Conservation (phyloP, 2,888 invertebrate species). For the Plagodis dolabraria region DNA sequence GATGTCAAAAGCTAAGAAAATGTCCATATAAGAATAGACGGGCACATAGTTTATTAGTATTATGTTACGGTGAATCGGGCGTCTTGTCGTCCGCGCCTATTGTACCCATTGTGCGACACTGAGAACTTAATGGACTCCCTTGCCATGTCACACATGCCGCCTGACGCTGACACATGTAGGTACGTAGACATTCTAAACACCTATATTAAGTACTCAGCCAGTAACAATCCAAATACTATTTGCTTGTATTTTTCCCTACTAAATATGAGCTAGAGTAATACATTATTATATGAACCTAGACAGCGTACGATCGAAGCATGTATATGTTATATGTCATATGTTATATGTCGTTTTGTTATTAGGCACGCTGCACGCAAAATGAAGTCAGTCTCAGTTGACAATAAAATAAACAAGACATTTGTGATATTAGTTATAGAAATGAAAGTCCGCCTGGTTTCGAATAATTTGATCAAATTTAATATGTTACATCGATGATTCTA, state of each 20-base stretch:
- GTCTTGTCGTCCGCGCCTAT: conserved; percentile 56
- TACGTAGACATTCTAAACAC: not conserved
- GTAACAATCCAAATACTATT: not conserved
- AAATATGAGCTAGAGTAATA: too few species aligned
- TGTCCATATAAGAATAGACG: conserved; percentile 7
- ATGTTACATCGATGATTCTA: too few species aligned
- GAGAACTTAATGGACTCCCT: conserved; percentile 79
- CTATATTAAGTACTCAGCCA: not conserved
- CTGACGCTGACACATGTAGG: conserved; percentile 16
- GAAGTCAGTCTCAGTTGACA: too few species aligned
- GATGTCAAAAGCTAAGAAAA: conserved; percentile 1
- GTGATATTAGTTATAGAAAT: too few species aligned
- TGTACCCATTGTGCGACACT: conserved; percentile 71
- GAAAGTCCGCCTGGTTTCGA: too few species aligned
- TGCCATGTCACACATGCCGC: conserved; percentile 39
- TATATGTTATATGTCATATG: too few species aligned
- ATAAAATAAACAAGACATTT: too few species aligned
- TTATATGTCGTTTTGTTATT: too few species aligned
- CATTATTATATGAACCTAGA: too few species aligned
- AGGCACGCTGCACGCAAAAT: too few species aligned
- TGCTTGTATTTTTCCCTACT: not conserved
- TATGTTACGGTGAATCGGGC: conserved; percentile 59
- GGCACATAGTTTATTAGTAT: conserved; percentile 47
- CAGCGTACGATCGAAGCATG: too few species aligned
- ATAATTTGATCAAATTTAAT: too few species aligned